phyloP scores from a whole-genome alignment of 2,113 vertebrate genomes.

The Madoqua kirkii region DNA sequence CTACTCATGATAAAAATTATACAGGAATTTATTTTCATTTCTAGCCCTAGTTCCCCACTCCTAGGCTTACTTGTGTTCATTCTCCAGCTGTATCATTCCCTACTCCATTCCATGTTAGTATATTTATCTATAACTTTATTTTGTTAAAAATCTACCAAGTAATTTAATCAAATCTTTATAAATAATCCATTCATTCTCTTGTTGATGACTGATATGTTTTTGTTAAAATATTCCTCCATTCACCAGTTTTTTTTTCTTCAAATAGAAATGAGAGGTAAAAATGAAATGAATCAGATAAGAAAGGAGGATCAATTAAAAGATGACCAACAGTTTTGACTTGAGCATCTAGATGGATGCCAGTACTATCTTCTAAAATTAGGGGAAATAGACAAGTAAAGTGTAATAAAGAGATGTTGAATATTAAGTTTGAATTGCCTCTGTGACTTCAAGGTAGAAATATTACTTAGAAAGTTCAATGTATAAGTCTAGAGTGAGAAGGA shows the following conservation, averaged over 20 bases:
- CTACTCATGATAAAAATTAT: not conserved
- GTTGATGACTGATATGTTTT: not conserved
- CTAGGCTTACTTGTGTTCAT: not conserved
- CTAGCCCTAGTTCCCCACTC: not conserved
- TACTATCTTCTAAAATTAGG: not conserved
- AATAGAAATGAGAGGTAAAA: not conserved
- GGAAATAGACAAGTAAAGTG: not conserved
- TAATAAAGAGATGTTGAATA: not conserved
- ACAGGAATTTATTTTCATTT: not conserved
- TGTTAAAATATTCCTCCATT: not conserved
- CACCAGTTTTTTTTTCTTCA: not conserved
- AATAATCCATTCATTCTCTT: not conserved
- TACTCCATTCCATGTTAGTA: not conserved
- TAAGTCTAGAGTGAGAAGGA: not conserved
- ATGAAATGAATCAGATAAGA: not conserved
- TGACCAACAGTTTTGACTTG: not conserved
- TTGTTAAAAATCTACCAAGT: not conserved
- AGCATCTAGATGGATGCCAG: not conserved
- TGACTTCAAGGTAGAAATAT: not conserved
- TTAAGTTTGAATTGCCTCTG: not conserved
- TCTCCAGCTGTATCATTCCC: not conserved
- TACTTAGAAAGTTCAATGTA: not conserved
- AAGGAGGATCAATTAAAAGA: not conserved
- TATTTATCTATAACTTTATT: not conserved
- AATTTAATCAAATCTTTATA: not conserved